Conservation (phyloP, 2,797 vertebrate genomes). For the Eutrigla gurnardus region DNA sequence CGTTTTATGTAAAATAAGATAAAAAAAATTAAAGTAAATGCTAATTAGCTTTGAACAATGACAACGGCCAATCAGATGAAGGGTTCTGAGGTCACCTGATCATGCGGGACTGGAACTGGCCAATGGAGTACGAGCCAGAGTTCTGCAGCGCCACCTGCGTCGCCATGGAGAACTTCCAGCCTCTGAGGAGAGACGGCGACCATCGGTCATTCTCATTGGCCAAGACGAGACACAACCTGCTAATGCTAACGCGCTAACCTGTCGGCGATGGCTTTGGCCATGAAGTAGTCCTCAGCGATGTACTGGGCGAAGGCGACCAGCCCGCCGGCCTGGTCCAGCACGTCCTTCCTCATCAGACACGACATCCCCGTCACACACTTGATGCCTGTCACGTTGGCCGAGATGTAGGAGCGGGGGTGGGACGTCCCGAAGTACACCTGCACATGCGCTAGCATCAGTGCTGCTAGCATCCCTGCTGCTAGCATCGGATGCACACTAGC, state of each 20-base stretch:
- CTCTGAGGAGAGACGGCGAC: constrained; percentile 79
- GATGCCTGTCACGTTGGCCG: constrained; percentile 95
- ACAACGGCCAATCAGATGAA: constrained; percentile 7
- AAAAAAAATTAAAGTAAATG: no score
- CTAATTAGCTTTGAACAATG: no score
- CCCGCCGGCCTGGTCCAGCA: constrained; percentile 96
- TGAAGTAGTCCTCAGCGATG: constrained; percentile 99
- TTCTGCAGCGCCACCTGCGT: constrained; percentile 98
- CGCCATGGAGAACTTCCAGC: constrained; percentile 98
- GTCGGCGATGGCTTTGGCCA: constrained; percentile 98
- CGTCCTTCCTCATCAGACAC: constrained; percentile 97
- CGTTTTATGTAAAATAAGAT: no score
- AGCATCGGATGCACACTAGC: constrained; percentile 5
- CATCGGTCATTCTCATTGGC: not conserved
- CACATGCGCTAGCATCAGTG: not conserved
- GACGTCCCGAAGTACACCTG: constrained; percentile 99
- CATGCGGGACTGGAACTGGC: constrained; percentile 95
- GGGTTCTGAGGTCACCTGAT: constrained; percentile 78
- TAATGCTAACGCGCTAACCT: constrained; percentile 78
- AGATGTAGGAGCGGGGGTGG: constrained; percentile 97
- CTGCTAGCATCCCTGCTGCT: not conserved
- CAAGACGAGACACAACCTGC: not conserved
- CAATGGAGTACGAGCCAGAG: constrained; percentile 96
- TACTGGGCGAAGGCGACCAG: constrained; percentile 96
- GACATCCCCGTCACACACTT: constrained; percentile 99